Percentiles rank a stretch among this genome's conserved stretches.
Evolutionary conservation across 2,797 vertebrate species (phyloP).

Genomic region (Channa striata): DNA sequence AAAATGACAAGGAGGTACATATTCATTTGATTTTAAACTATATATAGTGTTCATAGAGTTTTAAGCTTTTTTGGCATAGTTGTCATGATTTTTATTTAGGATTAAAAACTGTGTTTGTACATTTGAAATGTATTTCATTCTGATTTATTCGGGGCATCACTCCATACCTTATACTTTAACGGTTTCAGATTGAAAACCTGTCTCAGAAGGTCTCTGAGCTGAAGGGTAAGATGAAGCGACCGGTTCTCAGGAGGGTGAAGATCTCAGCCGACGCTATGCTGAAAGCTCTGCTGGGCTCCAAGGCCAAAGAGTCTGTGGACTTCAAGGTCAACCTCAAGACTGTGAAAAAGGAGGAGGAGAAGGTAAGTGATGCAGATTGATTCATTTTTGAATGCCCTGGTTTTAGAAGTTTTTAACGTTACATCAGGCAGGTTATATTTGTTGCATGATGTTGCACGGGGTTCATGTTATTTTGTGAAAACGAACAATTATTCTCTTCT

Average conservation of each 20-base stretch:
- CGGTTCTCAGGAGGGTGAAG: conserved; percentile 82
- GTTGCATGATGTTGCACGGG: no score
- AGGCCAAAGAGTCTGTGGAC: conserved; percentile 86
- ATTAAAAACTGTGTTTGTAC: background rate
- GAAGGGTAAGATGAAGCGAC: conserved; percentile 88
- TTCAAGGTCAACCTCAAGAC: conserved; percentile 89
- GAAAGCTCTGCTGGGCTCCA: conserved; percentile 84
- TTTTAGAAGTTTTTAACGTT: conserved; percentile 61
- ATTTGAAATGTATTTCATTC: background rate
- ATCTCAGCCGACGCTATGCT: conserved; percentile 88
- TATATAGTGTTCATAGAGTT: background rate
- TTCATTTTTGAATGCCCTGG: background rate
- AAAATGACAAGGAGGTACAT: conserved; percentile 77
- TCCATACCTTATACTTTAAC: no score
- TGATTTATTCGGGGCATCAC: background rate
- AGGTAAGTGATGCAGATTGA: conserved; percentile 81
- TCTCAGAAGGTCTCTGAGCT: conserved; percentile 82
- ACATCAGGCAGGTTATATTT: no score
- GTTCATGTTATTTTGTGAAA: conserved; percentile 9
- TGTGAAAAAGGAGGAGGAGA: conserved; percentile 89
- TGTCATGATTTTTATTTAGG: background rate
- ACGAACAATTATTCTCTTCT: conserved; percentile 6
- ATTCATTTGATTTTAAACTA: background rate
- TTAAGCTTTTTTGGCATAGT: background rate
- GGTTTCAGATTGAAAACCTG: conserved; percentile 81